These are phyloP conservation scores for Pseudococcus longispinus DNA, from an alignment of 2,888 invertebrate genomes.

Conservation along the genomic window DNA sequence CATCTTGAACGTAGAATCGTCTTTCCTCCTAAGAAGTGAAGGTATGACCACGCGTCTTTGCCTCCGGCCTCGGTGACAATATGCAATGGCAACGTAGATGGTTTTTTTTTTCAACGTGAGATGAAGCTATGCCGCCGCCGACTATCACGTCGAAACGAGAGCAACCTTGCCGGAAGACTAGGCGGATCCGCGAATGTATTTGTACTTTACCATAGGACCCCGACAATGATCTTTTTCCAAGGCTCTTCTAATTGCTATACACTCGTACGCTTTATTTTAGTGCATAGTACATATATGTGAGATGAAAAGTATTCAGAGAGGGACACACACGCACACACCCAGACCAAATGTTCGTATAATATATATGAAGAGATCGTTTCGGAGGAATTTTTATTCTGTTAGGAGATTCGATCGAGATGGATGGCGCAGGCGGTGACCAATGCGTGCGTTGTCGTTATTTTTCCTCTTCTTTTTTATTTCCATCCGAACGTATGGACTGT, in stretches of 20 bases:
- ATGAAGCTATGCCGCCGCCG: neutral
- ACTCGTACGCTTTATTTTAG: neutral
- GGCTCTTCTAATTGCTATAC: constrained; percentile 15
- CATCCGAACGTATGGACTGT: neutral
- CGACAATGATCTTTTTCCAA: constrained; percentile 44
- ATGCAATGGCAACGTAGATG: too few species aligned
- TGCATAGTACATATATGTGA: neutral
- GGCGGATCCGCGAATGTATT: constrained; percentile 37
- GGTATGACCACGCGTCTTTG: neutral
- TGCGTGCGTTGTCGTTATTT: neutral
- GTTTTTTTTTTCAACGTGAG: neutral
- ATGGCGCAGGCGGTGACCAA: neutral
- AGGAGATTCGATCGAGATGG: neutral
- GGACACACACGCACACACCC: too few species aligned
- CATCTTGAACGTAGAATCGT: too few species aligned
- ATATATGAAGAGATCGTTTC: too few species aligned
- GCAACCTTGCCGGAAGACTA: constrained; percentile 42
- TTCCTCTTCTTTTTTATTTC: neutral
- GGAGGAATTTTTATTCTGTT: neutral
- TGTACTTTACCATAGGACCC: neutral
- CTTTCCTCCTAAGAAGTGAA: too few species aligned
- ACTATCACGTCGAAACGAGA: constrained; percentile 15
- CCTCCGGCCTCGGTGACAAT: neutral
- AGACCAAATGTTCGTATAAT: too few species aligned
- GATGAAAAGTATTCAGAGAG: neutral